Base-by-base conservation (phyloP, 2,888 invertebrate species). In the Dicyrtomina minuta region DNA sequence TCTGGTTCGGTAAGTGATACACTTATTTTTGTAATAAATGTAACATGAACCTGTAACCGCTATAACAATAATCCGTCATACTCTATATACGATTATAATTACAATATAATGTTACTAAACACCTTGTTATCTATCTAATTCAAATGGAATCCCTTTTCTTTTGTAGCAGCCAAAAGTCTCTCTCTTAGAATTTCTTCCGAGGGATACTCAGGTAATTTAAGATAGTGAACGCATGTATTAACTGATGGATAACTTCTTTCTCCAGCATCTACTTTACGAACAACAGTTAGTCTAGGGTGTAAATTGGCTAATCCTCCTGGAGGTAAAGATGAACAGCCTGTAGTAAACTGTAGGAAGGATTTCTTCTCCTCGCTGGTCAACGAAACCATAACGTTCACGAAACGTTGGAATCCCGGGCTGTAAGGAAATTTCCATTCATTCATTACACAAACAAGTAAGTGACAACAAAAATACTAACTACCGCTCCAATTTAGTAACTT, bases 141-240 rank as follows among this genome's bases (percentile, higher is more conserved):
- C 81, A 98, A 90, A 85, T 97, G 96, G 87, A 98, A 98, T 83
- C 97, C 97, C 83, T 96, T 93, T 83, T 98, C 96, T 83, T 91
- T 89, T 73, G 96, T 97, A 75, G 97, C 97, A 74, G 95, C 94
- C 79, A 97, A 86, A 79, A 98, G 87, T 81, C 94, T 87, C 81
- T 94, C 92, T 79, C 91, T 88, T 79, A 98, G 87, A 79, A 96
- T 90, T 78, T 94, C 93, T 83, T 96, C 96, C 71, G 93, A 92
- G 65, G 95, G 92, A 84, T 98, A 98, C 82, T 97, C 96, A 24
- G 98, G 97, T 82, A 98, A 86, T 86, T 97, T 98, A 74, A 98
- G 85, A 84, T 97, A 98, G 86, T 99, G 99, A 78, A 99, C 97
- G 84, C 99, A 99, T 6, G 99, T 99, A 85, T 99, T 99, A 75